phyloP scores from a whole-genome alignment of 2,888 invertebrate genomes.

The Tupiocoris notatus region DNA sequence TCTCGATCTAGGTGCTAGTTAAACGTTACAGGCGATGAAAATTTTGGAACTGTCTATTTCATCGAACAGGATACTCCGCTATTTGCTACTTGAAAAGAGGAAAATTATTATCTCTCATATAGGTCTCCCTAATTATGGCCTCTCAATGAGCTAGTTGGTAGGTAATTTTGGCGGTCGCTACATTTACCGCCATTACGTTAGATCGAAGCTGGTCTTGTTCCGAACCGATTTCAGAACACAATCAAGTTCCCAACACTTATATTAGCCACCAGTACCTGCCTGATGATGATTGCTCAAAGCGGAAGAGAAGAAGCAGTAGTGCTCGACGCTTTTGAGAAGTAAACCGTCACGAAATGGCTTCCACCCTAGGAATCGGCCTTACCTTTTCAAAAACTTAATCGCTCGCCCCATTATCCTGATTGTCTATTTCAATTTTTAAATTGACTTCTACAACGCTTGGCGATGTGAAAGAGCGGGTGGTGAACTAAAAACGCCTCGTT shows the following conservation, averaged over 20 bases:
- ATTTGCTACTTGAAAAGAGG: no score
- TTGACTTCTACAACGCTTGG: slow-evolving; percentile 23
- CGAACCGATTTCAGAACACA: background rate
- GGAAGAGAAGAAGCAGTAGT: background rate
- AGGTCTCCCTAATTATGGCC: no score
- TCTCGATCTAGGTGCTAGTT: no score
- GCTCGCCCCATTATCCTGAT: slow-evolving; percentile 29
- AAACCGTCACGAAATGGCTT: background rate
- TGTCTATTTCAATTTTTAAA: slow-evolving; percentile 41
- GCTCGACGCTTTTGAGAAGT: background rate
- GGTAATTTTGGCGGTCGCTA: no score
- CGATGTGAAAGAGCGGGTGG: background rate
- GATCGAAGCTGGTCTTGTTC: no score
- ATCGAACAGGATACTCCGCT: no score
- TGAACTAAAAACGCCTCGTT: background rate
- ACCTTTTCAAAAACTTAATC: slow-evolving; percentile 26
- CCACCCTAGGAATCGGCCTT: no score
- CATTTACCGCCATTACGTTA: no score
- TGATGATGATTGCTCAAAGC: background rate
- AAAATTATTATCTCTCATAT: no score
- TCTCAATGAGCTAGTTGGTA: no score
- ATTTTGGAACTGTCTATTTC: no score
- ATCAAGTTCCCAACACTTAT: background rate
- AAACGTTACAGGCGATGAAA: no score
- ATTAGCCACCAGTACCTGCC: background rate